Evolutionary conservation across 2,113 vertebrate species (phyloP).

Genomic region (Cranoglanis bouderius): DNA sequence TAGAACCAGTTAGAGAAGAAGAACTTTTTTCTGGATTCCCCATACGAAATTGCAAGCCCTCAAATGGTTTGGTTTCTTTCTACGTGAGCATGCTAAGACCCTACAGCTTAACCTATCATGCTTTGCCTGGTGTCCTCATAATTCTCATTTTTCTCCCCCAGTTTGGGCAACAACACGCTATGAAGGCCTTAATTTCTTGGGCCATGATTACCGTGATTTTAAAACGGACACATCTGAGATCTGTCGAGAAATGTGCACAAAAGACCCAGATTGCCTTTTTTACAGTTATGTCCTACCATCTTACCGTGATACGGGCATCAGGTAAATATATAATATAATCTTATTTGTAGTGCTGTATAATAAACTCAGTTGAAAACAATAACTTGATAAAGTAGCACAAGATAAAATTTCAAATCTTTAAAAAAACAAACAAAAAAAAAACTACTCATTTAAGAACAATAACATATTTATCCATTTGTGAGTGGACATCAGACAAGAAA

Average conservation of each 20-base stretch:
- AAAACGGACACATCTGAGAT: not conserved
- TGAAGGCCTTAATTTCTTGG: not conserved
- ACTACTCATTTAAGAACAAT: not conserved
- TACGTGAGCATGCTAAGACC: not conserved
- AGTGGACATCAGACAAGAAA: too few species aligned
- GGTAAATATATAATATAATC: not conserved
- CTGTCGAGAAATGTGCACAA: conserved; percentile 38
- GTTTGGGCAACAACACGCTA: not conserved
- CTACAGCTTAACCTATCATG: too few species aligned
- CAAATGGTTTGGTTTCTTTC: not conserved
- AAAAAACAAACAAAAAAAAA: too few species aligned
- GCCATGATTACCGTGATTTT: not conserved
- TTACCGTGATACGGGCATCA: not conserved
- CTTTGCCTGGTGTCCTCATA: not conserved
- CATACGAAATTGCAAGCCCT: conserved; percentile 18
- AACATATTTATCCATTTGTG: not conserved
- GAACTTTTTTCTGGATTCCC: conserved; percentile 26
- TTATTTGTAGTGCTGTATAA: not conserved
- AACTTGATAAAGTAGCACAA: not conserved
- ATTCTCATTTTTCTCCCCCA: not conserved
- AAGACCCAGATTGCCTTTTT: conserved; percentile 47
- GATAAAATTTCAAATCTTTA: not conserved
- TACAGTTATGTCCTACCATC: conserved; percentile 30
- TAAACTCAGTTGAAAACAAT: not conserved
- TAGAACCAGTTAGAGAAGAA: not conserved